These are phyloP conservation scores for Drosophila arizonae DNA, from an alignment of 1,140 invertebrate species.

Conservation along the genomic window DNA sequence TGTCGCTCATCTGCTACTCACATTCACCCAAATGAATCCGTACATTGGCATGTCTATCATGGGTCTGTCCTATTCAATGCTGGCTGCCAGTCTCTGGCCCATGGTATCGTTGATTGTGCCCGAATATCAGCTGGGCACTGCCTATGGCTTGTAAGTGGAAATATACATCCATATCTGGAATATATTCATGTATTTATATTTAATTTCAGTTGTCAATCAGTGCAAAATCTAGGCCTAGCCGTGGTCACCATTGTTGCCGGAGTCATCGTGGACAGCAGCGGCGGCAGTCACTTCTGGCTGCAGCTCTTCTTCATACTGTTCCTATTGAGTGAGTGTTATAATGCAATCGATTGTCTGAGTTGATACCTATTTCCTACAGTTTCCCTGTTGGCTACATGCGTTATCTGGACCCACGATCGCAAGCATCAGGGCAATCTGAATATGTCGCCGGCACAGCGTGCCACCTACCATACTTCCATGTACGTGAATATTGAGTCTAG, in stretches of 20 bases:
- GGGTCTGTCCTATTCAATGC: constrained; percentile 95
- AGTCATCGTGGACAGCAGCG: constrained; percentile 90
- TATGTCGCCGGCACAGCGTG: constrained; percentile 86
- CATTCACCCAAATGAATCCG: constrained; percentile 93
- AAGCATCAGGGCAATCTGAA: constrained; percentile 89
- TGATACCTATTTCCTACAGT: constrained; percentile 69
- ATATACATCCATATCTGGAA: background rate
- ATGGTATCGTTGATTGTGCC: constrained; percentile 95
- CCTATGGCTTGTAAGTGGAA: constrained; percentile 91
- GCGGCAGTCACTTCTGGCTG: constrained; percentile 93
- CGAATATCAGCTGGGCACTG: constrained; percentile 96
- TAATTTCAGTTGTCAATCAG: constrained; percentile 89
- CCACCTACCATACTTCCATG: constrained; percentile 76
- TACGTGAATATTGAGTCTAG: constrained; percentile 81
- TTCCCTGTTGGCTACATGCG: constrained; percentile 88
- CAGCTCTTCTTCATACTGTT: constrained; percentile 97
- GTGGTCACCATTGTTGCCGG: constrained; percentile 93
- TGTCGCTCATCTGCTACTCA: constrained; percentile 90
- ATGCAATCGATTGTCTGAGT: background rate
- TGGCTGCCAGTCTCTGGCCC: constrained; percentile 98
- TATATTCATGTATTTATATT: background rate
- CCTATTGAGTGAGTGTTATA: constrained; percentile 84
- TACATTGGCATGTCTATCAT: constrained; percentile 94
- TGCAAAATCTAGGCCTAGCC: constrained; percentile 97
- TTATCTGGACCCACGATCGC: constrained; percentile 90